phyloP scores from a whole-genome alignment of 2,113 vertebrate species.

The Chrysochloris asiatica region DNA sequence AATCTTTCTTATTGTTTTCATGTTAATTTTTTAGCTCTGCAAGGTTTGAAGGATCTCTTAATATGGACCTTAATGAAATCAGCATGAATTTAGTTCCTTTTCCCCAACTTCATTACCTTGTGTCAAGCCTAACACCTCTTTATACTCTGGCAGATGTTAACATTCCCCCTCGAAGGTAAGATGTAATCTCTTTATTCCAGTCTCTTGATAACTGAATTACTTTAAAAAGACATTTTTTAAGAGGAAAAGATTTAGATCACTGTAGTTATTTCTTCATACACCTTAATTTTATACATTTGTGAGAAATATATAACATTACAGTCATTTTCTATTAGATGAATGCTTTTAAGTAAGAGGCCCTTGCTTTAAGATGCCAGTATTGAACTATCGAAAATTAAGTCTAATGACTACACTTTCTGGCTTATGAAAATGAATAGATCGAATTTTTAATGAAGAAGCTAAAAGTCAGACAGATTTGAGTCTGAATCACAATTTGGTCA shows the following conservation, averaged over 20 bases:
- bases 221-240: too few species aligned
- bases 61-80: slow-evolving; percentile 99
- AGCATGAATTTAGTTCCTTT: slow-evolving; percentile 98
- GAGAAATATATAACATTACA: slow-evolving; percentile 35
- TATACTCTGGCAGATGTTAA: slow-evolving; percentile 93
- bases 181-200: not conserved
- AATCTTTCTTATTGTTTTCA: slow-evolving; percentile 29
- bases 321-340: too few species aligned
- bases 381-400: too few species aligned
- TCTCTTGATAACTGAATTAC: too few species aligned
- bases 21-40: slow-evolving; percentile 88
- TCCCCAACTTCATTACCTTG: slow-evolving; percentile 94
- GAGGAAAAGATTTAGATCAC: not conserved
- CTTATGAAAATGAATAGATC: too few species aligned
- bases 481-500: not conserved
- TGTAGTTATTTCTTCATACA: not conserved
- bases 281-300: not conserved
- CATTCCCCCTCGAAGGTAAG: slow-evolving; percentile 91
- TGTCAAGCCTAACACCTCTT: slow-evolving; percentile 95
- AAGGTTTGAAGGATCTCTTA: slow-evolving; percentile 96
- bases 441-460: too few species aligned
- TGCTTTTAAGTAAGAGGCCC: too few species aligned
- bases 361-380: too few species aligned
- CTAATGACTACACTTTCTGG: too few species aligned
- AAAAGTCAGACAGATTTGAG: not conserved